These are phyloP conservation scores for Agrochola lychnidis DNA, from an alignment of 2,888 invertebrate species.

Conservation along the genomic window DNA sequence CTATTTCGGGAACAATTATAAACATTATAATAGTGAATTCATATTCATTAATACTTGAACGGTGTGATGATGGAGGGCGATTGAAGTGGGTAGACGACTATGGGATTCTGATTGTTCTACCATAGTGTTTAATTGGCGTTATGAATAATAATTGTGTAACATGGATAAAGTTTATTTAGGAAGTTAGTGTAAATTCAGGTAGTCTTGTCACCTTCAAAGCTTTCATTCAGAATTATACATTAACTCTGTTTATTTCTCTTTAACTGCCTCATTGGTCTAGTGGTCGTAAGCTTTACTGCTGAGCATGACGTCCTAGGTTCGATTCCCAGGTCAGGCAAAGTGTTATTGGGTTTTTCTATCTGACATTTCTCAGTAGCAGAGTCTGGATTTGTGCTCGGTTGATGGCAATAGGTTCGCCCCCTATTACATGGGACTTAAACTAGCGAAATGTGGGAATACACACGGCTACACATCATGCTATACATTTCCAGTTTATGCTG, in stretches of 20 bases:
- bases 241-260: not conserved
- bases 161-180: not conserved
- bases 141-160: conserved; percentile 8
- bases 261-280: too few relatives aligned
- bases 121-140: conserved; percentile 23
- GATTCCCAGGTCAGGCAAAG: too few relatives aligned
- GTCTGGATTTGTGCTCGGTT: too few relatives aligned
- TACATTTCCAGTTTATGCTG: too few relatives aligned
- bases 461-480: too few relatives aligned
- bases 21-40: conserved; percentile 6
- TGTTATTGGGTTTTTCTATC: too few relatives aligned
- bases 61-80: not conserved
- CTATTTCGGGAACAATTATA: conserved; percentile 10
- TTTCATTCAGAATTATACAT: not conserved
- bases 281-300: too few relatives aligned
- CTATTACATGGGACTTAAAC: too few relatives aligned
- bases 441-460: too few relatives aligned
- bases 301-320: too few relatives aligned
- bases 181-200: not conserved
- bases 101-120: not conserved
- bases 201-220: not conserved
- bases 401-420: too few relatives aligned
- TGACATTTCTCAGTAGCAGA: too few relatives aligned
- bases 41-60: conserved; percentile 31
- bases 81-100: conserved; percentile 24